Evolutionary conservation across 1,140 invertebrate genomes (phyloP).

Genomic region (Drosophila truncata): DNA sequence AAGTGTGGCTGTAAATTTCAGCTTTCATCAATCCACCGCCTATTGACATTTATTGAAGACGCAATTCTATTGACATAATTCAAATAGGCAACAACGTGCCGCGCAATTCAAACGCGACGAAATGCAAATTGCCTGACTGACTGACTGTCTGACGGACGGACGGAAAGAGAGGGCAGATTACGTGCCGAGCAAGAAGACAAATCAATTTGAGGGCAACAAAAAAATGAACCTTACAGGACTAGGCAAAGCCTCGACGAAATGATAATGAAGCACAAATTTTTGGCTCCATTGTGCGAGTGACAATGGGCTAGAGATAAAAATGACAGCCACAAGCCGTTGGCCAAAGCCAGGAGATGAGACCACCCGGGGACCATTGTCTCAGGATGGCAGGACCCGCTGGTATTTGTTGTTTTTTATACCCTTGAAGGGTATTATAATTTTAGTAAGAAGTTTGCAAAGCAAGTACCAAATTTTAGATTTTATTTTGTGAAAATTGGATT

Average conservation of each 20-base stretch:
- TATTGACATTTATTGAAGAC: slow-evolving; percentile 75
- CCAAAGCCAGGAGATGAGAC: slow-evolving; percentile 29
- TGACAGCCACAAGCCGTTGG: slow-evolving; percentile 67
- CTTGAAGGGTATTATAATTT: not conserved
- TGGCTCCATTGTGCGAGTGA: slow-evolving; percentile 69
- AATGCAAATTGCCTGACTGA: slow-evolving; percentile 72
- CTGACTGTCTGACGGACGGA: slow-evolving; percentile 8
- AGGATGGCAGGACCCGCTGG: slow-evolving; percentile 26
- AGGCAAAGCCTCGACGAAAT: slow-evolving; percentile 15
- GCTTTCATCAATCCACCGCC: slow-evolving; percentile 32
- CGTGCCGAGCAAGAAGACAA: slow-evolving; percentile 63
- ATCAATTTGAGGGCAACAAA: slow-evolving; percentile 67
- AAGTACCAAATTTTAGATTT: too few relatives aligned
- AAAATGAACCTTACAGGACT: not conserved
- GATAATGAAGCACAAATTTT: slow-evolving; percentile 64
- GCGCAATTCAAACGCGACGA: slow-evolving; percentile 75
- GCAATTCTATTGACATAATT: slow-evolving; percentile 80
- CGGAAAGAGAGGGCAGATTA: slow-evolving; percentile 5
- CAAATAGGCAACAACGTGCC: slow-evolving; percentile 79
- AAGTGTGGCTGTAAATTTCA: slow-evolving; percentile 43
- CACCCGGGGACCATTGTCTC: slow-evolving; percentile 56
- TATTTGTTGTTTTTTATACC: slow-evolving; percentile 1
- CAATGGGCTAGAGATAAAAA: slow-evolving; percentile 75
- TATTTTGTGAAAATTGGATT: too few relatives aligned
- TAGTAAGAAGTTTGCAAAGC: not conserved